Conservation (phyloP, 2,113 vertebrate species). For the Sialia sialis region DNA sequence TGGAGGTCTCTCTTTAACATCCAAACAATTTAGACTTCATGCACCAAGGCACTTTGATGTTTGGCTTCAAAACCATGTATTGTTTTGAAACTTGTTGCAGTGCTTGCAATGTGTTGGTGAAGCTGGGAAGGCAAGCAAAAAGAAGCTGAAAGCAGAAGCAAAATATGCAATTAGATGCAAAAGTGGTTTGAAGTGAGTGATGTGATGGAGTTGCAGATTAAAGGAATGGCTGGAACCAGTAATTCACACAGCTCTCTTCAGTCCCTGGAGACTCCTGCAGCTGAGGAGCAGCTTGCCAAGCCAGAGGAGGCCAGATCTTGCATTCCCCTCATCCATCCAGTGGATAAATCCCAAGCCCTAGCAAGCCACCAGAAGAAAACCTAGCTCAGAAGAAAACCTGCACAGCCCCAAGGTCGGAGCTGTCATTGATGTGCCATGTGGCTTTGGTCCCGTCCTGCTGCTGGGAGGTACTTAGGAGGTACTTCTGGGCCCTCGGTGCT, state of each 20-base stretch:
- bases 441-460: neutral
- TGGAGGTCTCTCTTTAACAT: neutral
- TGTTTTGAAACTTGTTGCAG: neutral
- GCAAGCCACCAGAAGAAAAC: neutral
- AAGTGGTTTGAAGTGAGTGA: neutral
- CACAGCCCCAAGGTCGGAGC: neutral
- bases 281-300: neutral
- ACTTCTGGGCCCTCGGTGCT: neutral
- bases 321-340: neutral
- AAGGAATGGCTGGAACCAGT: neutral
- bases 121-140: neutral
- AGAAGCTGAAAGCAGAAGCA: neutral
- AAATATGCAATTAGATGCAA: neutral
- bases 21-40: neutral
- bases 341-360: neutral
- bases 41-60: neutral
- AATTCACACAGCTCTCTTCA: neutral
- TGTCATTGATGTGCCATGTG: rapidly evolving
- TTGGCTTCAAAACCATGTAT: neutral
- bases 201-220: neutral
- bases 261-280: neutral
- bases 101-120: neutral
- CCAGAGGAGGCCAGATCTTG: neutral
- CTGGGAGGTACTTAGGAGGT: neutral
- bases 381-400: neutral